Conservation (phyloP, 2,797 vertebrate species). For the Sebastes reedi region DNA sequence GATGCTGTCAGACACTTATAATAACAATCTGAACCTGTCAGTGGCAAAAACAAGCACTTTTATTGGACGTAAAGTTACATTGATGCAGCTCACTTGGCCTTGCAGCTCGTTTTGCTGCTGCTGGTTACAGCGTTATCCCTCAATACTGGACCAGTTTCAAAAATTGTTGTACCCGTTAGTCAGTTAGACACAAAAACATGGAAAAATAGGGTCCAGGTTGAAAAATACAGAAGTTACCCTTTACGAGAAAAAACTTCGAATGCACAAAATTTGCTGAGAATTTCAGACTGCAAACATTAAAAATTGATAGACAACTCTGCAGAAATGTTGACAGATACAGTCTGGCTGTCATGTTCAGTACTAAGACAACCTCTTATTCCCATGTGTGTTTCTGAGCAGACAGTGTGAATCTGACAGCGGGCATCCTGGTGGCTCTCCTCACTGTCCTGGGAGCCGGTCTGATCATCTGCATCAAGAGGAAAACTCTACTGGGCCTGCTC, state of each 20-base stretch:
- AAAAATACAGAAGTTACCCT: too few relatives aligned
- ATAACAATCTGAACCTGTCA: too few relatives aligned
- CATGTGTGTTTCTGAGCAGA: conserved; percentile 76
- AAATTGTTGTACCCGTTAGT: too few relatives aligned
- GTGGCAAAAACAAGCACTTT: too few relatives aligned
- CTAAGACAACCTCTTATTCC: neutral
- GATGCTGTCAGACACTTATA: too few relatives aligned
- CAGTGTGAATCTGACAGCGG: conserved; percentile 81
- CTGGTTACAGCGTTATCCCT: too few relatives aligned
- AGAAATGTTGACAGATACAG: neutral
- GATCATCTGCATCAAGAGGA: conserved; percentile 89
- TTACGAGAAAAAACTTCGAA: neutral
- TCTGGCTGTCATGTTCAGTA: neutral
- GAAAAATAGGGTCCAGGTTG: too few relatives aligned
- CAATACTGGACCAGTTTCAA: too few relatives aligned
- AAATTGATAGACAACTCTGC: neutral
- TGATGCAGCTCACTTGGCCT: rapidly evolving
- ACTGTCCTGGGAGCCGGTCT: conserved; percentile 84
- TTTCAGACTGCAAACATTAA: neutral
- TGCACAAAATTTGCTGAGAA: neutral
- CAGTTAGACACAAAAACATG: too few relatives aligned
- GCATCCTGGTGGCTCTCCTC: conserved; percentile 86
- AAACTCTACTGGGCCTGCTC: conserved; percentile 83
- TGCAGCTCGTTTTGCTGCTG: too few relatives aligned
- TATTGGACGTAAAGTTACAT: too few relatives aligned